Evolutionary conservation across 2,888 invertebrate species (phyloP), one percentile per base, ranked within the genome.

Genomic region (Cheilosia vulpina): DNA sequence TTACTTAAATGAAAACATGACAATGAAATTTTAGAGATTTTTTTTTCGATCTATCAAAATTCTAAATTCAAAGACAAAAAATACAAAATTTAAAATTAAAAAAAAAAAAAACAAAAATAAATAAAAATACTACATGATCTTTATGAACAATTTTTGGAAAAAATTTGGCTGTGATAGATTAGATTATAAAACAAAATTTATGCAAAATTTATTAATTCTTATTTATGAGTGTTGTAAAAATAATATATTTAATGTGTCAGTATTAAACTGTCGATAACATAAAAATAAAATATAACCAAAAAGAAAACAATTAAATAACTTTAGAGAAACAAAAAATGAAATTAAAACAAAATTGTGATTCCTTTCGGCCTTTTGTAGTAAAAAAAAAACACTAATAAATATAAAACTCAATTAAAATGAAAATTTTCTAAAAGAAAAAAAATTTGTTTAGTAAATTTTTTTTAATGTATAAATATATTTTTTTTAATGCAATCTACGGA

Each of bases 131-230:
- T 87, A 82, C 71, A 88, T 87, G 58, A 85, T 87, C 88, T 89
- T 89, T 88, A 88, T 88, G 88, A 88, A 88, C 19, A 89, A 89
- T 90, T 89, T 89, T 91, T 90, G 91, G 90, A 90, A 89, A 91
- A 91, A 91, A 92, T 92, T 92, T 92, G 92, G 92, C 92, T 92
- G 92, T 92, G 92, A 92, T 92, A 92, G 91, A 90, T 90, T 90
- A 87, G 88, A 85, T 80, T 87, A 88, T 87, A 87, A 87, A 87
- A 78, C 68, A 87, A 87, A 87, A 87, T 79, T 79, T 83, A 81
- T 80, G 63, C 80, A 77, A 87, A 87, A 87, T 87, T 87, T 87
- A 87, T 87, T 81, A 75, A 87, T 84, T 84, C 75, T 87, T 87
- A 87, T 80, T 88, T 82, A 82, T 84, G 85, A 72, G 85, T 87